These are phyloP conservation scores for Eriosoma lanigerum DNA, from an alignment of 1,140 invertebrate genomes.

Conservation along the genomic window DNA sequence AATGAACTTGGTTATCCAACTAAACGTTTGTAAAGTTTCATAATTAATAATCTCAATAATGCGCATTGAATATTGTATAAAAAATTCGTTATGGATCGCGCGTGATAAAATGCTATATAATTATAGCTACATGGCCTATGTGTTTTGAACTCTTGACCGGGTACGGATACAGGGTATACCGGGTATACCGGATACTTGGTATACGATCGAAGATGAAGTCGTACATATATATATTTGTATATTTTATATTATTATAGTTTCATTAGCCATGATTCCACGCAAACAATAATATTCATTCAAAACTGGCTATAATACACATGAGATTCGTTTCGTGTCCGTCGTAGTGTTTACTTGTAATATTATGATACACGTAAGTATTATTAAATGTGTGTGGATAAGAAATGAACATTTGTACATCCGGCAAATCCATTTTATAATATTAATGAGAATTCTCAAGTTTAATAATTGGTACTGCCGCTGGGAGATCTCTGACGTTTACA, in stretches of 20 bases:
- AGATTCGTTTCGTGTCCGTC: not conserved
- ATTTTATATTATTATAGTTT: slow-evolving; percentile 21
- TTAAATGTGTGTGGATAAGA: not conserved
- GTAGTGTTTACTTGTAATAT: not conserved
- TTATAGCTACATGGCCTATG: not conserved
- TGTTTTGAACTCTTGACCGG: not conserved
- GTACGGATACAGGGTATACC: not conserved
- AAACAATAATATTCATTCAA: slow-evolving; percentile 3
- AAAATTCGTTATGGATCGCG: not conserved
- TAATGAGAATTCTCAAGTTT: slow-evolving; percentile 42
- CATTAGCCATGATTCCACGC: slow-evolving; percentile 33
- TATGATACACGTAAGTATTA: too few relatives aligned
- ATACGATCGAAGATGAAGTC: not conserved
- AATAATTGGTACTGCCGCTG: slow-evolving; percentile 26
- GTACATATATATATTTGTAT: not conserved
- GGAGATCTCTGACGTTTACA: slow-evolving; percentile 14
- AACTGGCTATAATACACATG: not conserved
- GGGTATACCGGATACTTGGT: too few relatives aligned
- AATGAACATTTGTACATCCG: not conserved
- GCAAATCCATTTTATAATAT: slow-evolving; percentile 6
- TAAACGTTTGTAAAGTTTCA: too few relatives aligned
- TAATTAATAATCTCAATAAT: too few relatives aligned
- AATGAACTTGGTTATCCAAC: too few relatives aligned
- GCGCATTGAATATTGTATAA: too few relatives aligned
- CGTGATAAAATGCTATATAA: not conserved